phyloP scores from a whole-genome alignment of 2,797 vertebrate genomes.

The Sebastes hubbsi region DNA sequence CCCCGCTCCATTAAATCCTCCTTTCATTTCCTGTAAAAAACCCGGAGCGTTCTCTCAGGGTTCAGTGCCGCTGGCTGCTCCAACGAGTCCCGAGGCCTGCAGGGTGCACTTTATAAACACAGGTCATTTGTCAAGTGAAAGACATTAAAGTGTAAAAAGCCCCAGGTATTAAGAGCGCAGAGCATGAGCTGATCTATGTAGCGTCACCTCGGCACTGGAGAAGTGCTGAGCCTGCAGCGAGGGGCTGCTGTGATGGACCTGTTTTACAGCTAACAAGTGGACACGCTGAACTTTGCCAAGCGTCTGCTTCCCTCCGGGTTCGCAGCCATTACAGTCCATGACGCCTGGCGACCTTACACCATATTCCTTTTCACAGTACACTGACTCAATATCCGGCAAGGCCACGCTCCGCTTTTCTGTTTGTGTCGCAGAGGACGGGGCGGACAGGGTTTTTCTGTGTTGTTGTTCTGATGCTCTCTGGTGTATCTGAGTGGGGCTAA shows the following conservation, averaged over 20 bases:
- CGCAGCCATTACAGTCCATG: conserved; percentile 1
- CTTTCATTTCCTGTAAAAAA: conserved; percentile 29
- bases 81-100: neutral
- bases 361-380: conserved; percentile 31
- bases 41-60: neutral
- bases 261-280: conserved; percentile 52
- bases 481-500: neutral
- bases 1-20: conserved; percentile 7
- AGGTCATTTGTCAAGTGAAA: conserved; percentile 59
- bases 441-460: neutral
- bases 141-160: conserved; percentile 56
- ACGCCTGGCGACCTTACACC: conserved; percentile 27
- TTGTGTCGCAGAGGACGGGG: neutral
- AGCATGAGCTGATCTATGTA: conserved; percentile 46
- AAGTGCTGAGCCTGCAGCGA: conserved; percentile 63
- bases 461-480: conserved; percentile 17
- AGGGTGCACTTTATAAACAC: conserved; percentile 41
- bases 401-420: neutral
- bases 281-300: conserved; percentile 34
- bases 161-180: conserved; percentile 40
- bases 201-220: conserved; percentile 22
- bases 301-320: conserved; percentile 26
- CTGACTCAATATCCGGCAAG: conserved; percentile 20
- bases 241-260: conserved; percentile 29
- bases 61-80: neutral